Evolutionary conservation across 2,888 invertebrate species (phyloP).

Genomic region (Prosopocoilus inquinatus): DNA sequence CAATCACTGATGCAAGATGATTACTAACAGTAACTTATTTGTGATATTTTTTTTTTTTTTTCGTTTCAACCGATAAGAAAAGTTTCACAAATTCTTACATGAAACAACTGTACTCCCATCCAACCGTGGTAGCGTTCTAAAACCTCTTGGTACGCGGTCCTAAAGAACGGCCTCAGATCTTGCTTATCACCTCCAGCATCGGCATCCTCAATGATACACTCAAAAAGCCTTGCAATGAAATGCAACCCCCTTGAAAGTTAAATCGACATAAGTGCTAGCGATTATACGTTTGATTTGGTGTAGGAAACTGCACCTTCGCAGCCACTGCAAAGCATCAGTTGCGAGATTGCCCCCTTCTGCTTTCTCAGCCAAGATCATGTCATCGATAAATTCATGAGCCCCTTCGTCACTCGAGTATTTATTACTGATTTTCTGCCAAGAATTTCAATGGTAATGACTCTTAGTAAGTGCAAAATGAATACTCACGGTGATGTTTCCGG

Average conservation of each 20-base stretch:
- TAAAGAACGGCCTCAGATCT: constrained; percentile 62
- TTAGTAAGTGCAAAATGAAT: constrained; percentile 8
- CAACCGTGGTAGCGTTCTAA: constrained; percentile 74
- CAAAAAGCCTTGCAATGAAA: constrained; percentile 61
- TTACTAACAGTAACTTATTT: no score
- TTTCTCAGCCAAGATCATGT: constrained; percentile 65
- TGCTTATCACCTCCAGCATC: constrained; percentile 42
- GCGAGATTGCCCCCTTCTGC: constrained; percentile 47
- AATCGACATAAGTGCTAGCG: background rate
- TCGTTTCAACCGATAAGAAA: no score
- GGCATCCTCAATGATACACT: constrained; percentile 54
- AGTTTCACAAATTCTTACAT: constrained; percentile 52
- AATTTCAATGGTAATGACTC: background rate
- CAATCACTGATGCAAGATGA: no score
- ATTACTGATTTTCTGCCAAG: constrained; percentile 61
- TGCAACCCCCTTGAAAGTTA: constrained; percentile 57
- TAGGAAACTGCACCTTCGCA: constrained; percentile 45
- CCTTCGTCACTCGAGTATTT: constrained; percentile 56
- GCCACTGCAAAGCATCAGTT: constrained; percentile 19
- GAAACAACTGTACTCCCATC: constrained; percentile 71
- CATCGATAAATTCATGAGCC: constrained; percentile 62
- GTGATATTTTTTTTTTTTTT: no score
- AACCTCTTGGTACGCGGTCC: constrained; percentile 67
- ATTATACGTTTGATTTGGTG: background rate
- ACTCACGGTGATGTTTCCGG: constrained; percentile 72